These are phyloP conservation scores for Vulpes vulpes DNA, from an alignment of 2,113 vertebrate genomes.

Conservation along the genomic window DNA sequence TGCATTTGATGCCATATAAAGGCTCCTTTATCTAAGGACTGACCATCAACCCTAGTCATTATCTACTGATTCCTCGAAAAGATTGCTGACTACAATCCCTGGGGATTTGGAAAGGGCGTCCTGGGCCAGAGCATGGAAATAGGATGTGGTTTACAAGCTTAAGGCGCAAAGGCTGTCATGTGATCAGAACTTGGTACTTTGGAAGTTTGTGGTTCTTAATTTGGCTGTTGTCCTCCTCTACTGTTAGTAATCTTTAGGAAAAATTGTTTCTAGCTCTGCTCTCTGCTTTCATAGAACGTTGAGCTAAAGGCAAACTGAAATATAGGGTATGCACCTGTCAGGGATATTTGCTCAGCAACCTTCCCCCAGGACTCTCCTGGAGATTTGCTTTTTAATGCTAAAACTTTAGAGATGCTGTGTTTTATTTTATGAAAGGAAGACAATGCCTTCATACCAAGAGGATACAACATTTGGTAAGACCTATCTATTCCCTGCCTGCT, in stretches of 20 bases:
- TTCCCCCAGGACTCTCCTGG: background rate
- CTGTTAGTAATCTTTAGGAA: background rate
- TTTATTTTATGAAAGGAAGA: constrained; percentile 13
- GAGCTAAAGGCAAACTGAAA: background rate
- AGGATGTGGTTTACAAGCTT: background rate
- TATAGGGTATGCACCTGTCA: background rate
- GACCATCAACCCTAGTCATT: background rate
- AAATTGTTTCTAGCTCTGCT: background rate
- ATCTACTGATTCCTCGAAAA: background rate
- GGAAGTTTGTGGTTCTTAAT: background rate
- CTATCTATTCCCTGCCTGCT: background rate
- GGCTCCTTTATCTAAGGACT: background rate
- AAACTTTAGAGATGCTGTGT: background rate
- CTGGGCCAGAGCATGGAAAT: background rate
- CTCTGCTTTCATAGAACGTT: background rate
- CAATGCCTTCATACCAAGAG: background rate
- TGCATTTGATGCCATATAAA: background rate
- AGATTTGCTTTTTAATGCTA: constrained; percentile 11
- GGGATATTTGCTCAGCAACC: background rate
- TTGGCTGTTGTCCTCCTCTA: background rate
- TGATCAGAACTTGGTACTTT: background rate
- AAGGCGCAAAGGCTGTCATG: background rate
- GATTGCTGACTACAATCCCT: background rate
- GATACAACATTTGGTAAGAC: background rate
- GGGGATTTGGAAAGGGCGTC: background rate